phyloP scores from a whole-genome alignment of 2,888 invertebrate genomes.

The Zygaena filipendulae region DNA sequence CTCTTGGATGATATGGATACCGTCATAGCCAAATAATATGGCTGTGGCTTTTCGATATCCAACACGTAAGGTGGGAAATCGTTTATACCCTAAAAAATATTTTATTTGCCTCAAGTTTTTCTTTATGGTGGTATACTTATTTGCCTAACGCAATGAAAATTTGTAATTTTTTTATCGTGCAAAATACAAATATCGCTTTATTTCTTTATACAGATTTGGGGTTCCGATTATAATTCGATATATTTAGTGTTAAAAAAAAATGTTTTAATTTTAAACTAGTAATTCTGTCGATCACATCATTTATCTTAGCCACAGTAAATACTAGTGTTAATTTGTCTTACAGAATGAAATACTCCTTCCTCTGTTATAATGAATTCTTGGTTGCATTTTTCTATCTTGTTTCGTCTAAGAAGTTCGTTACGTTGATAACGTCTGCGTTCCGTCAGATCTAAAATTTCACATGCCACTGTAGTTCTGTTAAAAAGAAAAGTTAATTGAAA shows the following conservation, averaged over 20 bases:
- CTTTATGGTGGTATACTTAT: too few species aligned
- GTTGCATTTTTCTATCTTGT: constrained; percentile 46
- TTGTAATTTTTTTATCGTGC: too few species aligned
- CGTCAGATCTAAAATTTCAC: constrained; percentile 53
- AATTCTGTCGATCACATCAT: too few species aligned
- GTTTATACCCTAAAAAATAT: constrained; percentile 35
- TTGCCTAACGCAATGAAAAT: too few species aligned
- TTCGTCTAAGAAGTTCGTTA: constrained; percentile 39
- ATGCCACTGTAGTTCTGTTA: constrained; percentile 44
- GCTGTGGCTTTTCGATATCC: constrained; percentile 43
- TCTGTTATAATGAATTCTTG: constrained; percentile 58
- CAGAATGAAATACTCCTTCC: constrained; percentile 39
- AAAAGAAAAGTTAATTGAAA: constrained; percentile 4
- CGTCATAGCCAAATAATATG: constrained; percentile 43
- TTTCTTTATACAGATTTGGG: too few species aligned
- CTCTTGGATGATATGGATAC: constrained; percentile 50
- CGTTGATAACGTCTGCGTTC: constrained; percentile 41
- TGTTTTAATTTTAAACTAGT: too few species aligned
- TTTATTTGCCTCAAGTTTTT: not conserved
- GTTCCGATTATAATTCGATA: too few species aligned
- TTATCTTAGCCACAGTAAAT: too few species aligned
- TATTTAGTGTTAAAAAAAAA: too few species aligned
- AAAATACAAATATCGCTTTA: too few species aligned
- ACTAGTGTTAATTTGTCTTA: too few species aligned
- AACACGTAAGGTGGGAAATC: constrained; percentile 50